A percentile compares a stretch with the other conserved stretches of the same genome.
These are phyloP conservation scores for Drosophila lacicola DNA, from an alignment of 2,888 invertebrate species.

Conservation along the genomic window DNA sequence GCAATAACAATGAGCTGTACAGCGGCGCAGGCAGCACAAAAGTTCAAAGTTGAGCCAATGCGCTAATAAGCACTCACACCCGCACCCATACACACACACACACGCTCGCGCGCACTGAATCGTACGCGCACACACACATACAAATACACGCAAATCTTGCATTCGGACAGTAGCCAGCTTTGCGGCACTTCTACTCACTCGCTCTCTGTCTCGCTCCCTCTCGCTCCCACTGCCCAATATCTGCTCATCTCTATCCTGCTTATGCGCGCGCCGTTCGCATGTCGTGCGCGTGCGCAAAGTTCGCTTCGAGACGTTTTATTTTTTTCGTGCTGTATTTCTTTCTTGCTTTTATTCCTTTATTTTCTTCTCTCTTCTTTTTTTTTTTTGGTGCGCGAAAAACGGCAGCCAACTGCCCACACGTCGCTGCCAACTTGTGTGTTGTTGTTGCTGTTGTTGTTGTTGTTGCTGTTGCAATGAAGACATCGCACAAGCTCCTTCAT, in stretches of 20 bases:
- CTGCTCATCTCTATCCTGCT: constrained; percentile 14
- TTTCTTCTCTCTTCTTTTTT: constrained; percentile 9
- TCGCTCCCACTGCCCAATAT: not conserved
- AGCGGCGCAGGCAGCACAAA: not conserved
- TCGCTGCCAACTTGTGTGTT: constrained; percentile 16
- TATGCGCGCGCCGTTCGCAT: constrained; percentile 58
- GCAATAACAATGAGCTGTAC: not conserved
- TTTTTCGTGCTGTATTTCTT: constrained; percentile 1
- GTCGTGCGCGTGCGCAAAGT: constrained; percentile 72
- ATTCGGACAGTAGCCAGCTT: constrained; percentile 29
- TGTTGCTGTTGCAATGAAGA: constrained; percentile 51
- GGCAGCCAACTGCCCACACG: constrained; percentile 76
- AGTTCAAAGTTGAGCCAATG: constrained; percentile 28
- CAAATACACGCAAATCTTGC: not conserved
- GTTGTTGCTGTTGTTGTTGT: constrained; percentile 19
- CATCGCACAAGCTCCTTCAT: constrained; percentile 59
- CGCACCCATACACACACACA: not conserved
- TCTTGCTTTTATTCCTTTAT: not conserved
- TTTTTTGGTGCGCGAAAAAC: constrained; percentile 63
- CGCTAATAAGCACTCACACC: constrained; percentile 21
- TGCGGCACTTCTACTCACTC: constrained; percentile 1
- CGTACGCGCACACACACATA: not conserved
- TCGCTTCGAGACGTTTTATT: constrained; percentile 34
- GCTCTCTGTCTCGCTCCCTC: not conserved
- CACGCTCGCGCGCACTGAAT: not conserved